Percentiles rank a stretch among this genome's conserved stretches.
phyloP scores from a whole-genome alignment of 2,113 vertebrate species.

The Sorex fumeus region DNA sequence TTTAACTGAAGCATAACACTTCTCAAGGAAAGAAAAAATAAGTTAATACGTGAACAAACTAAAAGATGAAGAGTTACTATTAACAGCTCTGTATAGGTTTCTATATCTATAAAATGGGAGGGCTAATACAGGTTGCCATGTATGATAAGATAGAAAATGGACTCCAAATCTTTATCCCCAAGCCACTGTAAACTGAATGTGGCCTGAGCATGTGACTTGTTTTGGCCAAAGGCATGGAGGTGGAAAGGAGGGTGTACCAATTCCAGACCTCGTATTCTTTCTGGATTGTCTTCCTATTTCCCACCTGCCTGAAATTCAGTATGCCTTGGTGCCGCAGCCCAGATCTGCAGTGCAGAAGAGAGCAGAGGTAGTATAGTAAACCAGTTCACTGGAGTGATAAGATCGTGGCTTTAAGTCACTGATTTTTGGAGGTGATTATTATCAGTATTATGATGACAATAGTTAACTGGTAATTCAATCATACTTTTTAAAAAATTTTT shows the following conservation, averaged over 20 bases:
- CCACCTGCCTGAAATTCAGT: background rate
- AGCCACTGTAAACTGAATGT: background rate
- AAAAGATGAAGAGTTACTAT: background rate
- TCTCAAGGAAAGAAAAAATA: background rate
- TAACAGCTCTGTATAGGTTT: background rate
- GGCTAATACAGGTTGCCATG: background rate
- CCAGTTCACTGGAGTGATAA: background rate
- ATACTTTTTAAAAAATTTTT: too few relatives aligned
- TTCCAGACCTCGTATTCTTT: background rate
- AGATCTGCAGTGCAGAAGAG: background rate
- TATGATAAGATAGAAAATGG: background rate
- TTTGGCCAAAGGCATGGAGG: background rate
- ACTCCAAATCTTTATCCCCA: background rate
- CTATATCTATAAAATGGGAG: background rate
- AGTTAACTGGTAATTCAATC: background rate
- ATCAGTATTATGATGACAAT: background rate
- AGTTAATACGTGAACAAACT: background rate
- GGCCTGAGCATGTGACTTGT: background rate
- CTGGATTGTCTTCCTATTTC: background rate
- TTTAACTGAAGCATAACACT: too few relatives aligned
- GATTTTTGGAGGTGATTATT: background rate
- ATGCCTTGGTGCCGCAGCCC: background rate
- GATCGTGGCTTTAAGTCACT: background rate
- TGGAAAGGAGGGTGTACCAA: too few relatives aligned
- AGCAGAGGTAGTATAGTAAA: background rate